Percentiles rank a stretch among this genome's conserved stretches.
Evolutionary conservation across 2,113 vertebrate genomes (phyloP).

Genomic region (Pygoscelis adeliae): DNA sequence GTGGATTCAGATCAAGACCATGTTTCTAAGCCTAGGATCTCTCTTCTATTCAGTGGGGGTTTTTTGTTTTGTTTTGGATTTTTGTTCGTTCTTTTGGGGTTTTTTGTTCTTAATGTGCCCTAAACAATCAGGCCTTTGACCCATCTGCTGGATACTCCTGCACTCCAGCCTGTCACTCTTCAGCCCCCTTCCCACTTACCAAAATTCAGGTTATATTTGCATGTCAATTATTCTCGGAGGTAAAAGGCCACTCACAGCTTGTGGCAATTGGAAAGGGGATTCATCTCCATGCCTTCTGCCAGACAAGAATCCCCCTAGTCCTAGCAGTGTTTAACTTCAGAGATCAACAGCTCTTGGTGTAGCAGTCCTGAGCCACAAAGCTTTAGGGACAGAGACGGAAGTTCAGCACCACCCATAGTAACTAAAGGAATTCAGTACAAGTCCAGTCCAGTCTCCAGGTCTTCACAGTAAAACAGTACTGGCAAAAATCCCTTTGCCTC

Average conservation of each 20-base stretch:
- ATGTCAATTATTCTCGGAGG: not conserved
- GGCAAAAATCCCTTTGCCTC: not conserved
- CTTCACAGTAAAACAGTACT: not conserved
- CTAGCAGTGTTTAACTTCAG: not conserved
- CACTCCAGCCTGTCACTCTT: not conserved
- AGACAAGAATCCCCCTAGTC: not conserved
- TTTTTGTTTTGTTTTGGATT: not conserved
- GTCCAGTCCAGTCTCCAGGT: not conserved
- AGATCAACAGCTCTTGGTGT: not conserved
- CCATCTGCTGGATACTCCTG: not conserved
- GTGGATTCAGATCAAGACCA: not conserved
- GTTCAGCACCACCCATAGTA: not conserved
- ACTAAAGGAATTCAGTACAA: not conserved
- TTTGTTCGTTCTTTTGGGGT: not conserved
- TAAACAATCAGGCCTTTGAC: not conserved
- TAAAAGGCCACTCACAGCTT: not conserved
- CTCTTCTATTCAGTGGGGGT: not conserved
- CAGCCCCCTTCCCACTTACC: not conserved
- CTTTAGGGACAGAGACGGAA: not conserved
- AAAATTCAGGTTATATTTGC: not conserved
- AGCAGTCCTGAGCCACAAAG: not conserved
- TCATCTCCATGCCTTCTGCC: not conserved
- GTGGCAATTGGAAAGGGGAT: not conserved
- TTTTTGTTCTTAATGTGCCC: not conserved
- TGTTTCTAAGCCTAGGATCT: not conserved